Percentiles rank a stretch among this genome's conserved stretches.
phyloP scores from a whole-genome alignment of 2,113 vertebrate species.

The Malurus alboscapulatus region DNA sequence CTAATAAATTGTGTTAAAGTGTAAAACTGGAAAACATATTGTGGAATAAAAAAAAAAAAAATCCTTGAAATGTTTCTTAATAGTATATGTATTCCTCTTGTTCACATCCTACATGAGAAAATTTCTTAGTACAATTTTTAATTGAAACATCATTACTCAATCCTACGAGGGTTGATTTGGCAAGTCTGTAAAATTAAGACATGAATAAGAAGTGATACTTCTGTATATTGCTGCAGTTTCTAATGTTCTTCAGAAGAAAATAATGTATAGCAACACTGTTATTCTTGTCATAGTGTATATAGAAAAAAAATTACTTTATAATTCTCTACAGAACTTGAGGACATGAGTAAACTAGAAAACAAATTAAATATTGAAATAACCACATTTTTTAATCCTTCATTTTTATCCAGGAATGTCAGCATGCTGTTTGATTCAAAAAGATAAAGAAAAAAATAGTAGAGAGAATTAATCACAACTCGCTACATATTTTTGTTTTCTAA shows the following conservation, averaged over 20 bases:
- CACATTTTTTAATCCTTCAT: background rate
- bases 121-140: background rate
- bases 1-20: background rate
- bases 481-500: background rate
- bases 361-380: background rate
- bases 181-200: background rate
- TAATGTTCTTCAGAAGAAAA: background rate
- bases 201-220: background rate
- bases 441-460: background rate
- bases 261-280: background rate
- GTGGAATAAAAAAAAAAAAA: background rate
- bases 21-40: background rate
- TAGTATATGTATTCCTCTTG: background rate
- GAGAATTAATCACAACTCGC: background rate
- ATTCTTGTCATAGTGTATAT: background rate
- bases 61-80: background rate
- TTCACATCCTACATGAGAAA: background rate
- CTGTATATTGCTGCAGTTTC: background rate
- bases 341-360: background rate
- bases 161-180: background rate
- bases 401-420: background rate
- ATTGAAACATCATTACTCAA: background rate
- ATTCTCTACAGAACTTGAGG: background rate
- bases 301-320: background rate
- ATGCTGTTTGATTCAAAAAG: background rate